A percentile compares a stretch with the other conserved stretches of the same genome.
These are phyloP conservation scores for Andrena trimmerana DNA, from an alignment of 2,888 invertebrate species.

Conservation along the genomic window DNA sequence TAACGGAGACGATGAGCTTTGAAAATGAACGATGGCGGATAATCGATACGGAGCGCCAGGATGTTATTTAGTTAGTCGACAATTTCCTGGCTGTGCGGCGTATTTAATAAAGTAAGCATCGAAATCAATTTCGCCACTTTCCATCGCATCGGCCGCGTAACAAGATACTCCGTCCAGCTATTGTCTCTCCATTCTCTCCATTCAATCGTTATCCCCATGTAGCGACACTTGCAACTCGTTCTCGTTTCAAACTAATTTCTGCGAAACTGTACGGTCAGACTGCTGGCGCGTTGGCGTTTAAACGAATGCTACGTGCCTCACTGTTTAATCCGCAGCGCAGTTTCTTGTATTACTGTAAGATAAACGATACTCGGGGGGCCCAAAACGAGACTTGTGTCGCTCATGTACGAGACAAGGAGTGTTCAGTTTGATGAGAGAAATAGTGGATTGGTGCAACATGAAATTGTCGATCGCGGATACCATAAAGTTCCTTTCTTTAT, in stretches of 20 bases:
- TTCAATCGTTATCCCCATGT: slow-evolving; percentile 38
- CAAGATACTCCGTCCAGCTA: slow-evolving; percentile 33
- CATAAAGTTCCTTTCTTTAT: no score
- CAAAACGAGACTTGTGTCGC: no score
- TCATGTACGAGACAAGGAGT: no score
- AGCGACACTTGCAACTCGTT: slow-evolving; percentile 9
- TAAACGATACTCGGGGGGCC: no score
- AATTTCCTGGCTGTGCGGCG: slow-evolving; percentile 27
- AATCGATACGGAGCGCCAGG: slow-evolving; percentile 50
- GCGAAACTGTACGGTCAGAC: slow-evolving; percentile 10
- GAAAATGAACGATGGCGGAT: slow-evolving; percentile 59
- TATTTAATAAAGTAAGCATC: slow-evolving; percentile 55
- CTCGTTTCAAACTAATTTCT: slow-evolving; percentile 38
- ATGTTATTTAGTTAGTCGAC: slow-evolving; percentile 49
- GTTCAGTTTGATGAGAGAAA: no score
- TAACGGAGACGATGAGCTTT: slow-evolving; percentile 53
- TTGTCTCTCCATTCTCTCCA: slow-evolving; percentile 21
- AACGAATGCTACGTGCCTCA: no score
- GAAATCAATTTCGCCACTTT: slow-evolving; percentile 46
- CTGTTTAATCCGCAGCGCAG: no score
- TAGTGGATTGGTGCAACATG: no score
- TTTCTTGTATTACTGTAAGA: no score
- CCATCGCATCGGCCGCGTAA: slow-evolving; percentile 13
- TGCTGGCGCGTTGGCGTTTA: background rate
- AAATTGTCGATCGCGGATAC: no score